These are phyloP conservation scores for Desoria tigrina DNA, from an alignment of 2,888 invertebrate genomes.

Conservation along the genomic window DNA sequence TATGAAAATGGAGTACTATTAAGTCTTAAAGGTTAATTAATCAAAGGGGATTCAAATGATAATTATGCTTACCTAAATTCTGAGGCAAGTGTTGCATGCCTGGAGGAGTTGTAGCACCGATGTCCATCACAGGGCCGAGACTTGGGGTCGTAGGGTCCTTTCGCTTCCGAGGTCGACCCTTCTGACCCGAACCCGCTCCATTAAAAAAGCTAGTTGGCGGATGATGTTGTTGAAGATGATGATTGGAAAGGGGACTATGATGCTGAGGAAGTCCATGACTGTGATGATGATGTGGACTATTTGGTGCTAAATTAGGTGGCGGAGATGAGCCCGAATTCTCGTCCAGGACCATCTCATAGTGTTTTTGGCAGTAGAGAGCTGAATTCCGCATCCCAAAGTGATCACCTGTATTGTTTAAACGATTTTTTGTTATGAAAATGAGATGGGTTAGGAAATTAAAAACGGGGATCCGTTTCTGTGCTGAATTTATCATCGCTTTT, in stretches of 20 bases:
- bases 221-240: constrained; percentile 39
- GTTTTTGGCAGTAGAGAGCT: constrained; percentile 69
- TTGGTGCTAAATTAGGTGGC: constrained; percentile 41
- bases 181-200: constrained; percentile 71
- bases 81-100: constrained; percentile 46
- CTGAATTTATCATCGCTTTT: not conserved
- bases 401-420: constrained; percentile 64
- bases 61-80: constrained; percentile 47
- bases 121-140: constrained; percentile 42
- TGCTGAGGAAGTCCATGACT: constrained; percentile 36
- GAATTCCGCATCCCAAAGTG: constrained; percentile 86
- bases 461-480: no score
- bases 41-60: no score
- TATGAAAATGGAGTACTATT: no score
- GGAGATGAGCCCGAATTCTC: constrained; percentile 48
- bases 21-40: no score
- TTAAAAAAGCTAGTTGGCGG: constrained; percentile 61
- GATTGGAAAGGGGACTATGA: constrained; percentile 39
- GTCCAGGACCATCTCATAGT: constrained; percentile 66
- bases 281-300: constrained; percentile 46
- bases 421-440: no score
- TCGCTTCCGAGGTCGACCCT: constrained; percentile 78
- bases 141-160: constrained; percentile 58
- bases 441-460: no score
- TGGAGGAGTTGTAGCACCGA: constrained; percentile 46